Percentiles rank a stretch among this genome's conserved stretches.
These are phyloP conservation scores for Monodelphis domestica DNA, from an alignment of 2,797 vertebrate genomes.

Conservation along the genomic window DNA sequence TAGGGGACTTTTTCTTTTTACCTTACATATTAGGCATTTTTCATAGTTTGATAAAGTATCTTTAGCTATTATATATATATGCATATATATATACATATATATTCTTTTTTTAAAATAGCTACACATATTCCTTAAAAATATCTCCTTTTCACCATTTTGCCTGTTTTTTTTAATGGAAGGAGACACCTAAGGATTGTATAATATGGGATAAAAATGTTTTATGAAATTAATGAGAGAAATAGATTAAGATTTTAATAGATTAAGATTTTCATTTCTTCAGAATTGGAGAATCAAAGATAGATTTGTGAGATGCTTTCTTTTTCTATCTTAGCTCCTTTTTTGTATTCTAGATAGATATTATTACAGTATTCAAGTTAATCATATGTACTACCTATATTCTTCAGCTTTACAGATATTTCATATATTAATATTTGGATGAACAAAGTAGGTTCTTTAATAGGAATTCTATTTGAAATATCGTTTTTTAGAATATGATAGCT, in stretches of 20 bases:
- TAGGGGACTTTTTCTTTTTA: slow-evolving; percentile 33
- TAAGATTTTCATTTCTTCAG: slow-evolving; percentile 31
- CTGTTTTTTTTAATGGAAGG: background rate
- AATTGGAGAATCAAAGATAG: slow-evolving; percentile 22
- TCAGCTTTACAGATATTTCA: slow-evolving; percentile 17
- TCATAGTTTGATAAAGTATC: slow-evolving; percentile 35
- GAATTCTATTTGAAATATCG: slow-evolving; percentile 3
- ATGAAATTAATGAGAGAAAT: background rate
- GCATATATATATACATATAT: too few species aligned
- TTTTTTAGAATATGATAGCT: slow-evolving; percentile 8
- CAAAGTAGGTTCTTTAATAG: slow-evolving; percentile 20
- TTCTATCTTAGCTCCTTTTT: slow-evolving; percentile 13
- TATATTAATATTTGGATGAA: background rate
- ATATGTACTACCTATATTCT: background rate
- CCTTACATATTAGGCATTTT: slow-evolving; percentile 66
- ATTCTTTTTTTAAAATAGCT: background rate
- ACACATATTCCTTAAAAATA: background rate
- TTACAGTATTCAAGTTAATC: slow-evolving; percentile 14
- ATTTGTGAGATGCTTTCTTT: slow-evolving; percentile 30
- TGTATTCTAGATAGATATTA: slow-evolving; percentile 41
- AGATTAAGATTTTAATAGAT: slow-evolving; percentile 3
- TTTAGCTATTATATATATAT: too few species aligned
- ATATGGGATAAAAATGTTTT: background rate
- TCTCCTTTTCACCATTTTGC: slow-evolving; percentile 6
- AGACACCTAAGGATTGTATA: background rate